Conservation (phyloP, 2,888 invertebrate genomes). For the Chorisops tibialis region DNA sequence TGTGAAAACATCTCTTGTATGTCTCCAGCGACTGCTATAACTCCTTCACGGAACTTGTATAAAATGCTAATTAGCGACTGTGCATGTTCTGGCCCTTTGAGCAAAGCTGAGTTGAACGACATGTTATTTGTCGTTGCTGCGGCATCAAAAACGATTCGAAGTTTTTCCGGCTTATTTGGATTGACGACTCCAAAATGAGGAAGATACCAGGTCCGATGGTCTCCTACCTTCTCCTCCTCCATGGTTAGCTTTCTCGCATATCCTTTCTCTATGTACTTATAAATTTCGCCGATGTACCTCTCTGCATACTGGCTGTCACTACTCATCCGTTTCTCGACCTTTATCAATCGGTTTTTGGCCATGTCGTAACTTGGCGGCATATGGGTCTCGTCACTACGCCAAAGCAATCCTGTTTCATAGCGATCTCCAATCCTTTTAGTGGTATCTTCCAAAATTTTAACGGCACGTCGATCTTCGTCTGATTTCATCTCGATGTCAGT, state of each 20-base stretch:
- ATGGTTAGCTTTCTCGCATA: constrained; percentile 8
- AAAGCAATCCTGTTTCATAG: constrained; percentile 26
- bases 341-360: constrained; percentile 1
- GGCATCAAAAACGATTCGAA: constrained; percentile 41
- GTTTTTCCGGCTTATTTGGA: constrained; percentile 38
- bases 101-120: constrained; percentile 38
- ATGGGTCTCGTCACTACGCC: too few relatives aligned
- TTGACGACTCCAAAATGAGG: constrained; percentile 32
- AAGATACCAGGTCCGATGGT: constrained; percentile 4
- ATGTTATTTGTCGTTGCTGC: constrained; percentile 36
- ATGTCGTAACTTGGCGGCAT: too few relatives aligned
- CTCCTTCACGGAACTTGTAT: constrained; percentile 38
- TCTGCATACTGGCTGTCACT: constrained; percentile 25
- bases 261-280: constrained; percentile 24
- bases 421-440: constrained; percentile 8
- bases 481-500: neutral
- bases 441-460: neutral
- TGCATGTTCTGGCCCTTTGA: constrained; percentile 40
- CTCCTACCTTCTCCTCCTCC: neutral
- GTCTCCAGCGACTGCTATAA: constrained; percentile 39
- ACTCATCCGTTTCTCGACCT: constrained; percentile 13
- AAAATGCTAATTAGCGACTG: constrained; percentile 38
- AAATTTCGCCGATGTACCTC: constrained; percentile 26
- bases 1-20: constrained; percentile 44
- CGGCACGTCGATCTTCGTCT: neutral